Evolutionary conservation across 2,113 vertebrate genomes (phyloP).

Genomic region (Bos taurus): ARS-UCD2.0 NC_037342.1:2593001-2593500

Average conservation of each 20-base stretch:
- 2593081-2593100: background rate
- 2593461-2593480: background rate
- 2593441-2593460: background rate
- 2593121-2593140: background rate
- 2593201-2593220: background rate
- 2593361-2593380: background rate
- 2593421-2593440: background rate
- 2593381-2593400: background rate
- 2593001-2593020: background rate
- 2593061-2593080: background rate
- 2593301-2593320: background rate
- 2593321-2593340: background rate
- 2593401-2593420: background rate
- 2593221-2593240: background rate
- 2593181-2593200: background rate
- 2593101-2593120: background rate
- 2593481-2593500: background rate
- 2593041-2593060: background rate
- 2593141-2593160: background rate
- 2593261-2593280: background rate
- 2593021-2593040: background rate
- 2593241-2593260: background rate
- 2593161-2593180: background rate
- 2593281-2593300: background rate
- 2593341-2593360: background rate